Evolutionary conservation across 2,797 vertebrate species (phyloP).

Genomic region (Semaprochilodus insignis): DNA sequence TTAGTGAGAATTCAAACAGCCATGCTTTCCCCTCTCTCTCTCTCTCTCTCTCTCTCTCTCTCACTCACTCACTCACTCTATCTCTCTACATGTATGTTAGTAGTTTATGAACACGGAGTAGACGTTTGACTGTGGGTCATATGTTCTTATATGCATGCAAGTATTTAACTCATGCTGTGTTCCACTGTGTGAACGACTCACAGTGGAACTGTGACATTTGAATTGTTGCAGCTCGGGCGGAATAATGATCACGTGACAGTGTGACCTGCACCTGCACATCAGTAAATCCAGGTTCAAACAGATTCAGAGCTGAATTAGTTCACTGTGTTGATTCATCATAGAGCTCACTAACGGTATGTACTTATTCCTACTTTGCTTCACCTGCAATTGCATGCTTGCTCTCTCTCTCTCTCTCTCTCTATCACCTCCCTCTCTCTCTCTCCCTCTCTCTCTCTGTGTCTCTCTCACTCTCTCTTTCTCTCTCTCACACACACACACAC

Average conservation of each 20-base stretch:
- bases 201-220: neutral
- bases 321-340: neutral
- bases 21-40: neutral
- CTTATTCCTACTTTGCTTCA: neutral
- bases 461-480: constrained; percentile 13
- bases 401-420: neutral
- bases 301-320: neutral
- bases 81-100: neutral
- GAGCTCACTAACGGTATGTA: neutral
- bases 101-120: neutral
- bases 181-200: neutral
- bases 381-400: neutral
- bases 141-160: neutral
- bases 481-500: neutral
- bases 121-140: neutral
- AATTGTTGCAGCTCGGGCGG: neutral
- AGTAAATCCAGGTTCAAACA: neutral
- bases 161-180: neutral
- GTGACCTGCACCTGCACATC: neutral
- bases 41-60: constrained; percentile 10
- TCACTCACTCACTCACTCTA: neutral
- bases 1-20: constrained; percentile 9
- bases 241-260: neutral
- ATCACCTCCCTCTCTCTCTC: constrained; percentile 4
- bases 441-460: neutral